Evolutionary conservation across 2,113 vertebrate species (phyloP), one percentile per base, ranked within the genome.

Genomic region (Monopterus albus): DNA sequence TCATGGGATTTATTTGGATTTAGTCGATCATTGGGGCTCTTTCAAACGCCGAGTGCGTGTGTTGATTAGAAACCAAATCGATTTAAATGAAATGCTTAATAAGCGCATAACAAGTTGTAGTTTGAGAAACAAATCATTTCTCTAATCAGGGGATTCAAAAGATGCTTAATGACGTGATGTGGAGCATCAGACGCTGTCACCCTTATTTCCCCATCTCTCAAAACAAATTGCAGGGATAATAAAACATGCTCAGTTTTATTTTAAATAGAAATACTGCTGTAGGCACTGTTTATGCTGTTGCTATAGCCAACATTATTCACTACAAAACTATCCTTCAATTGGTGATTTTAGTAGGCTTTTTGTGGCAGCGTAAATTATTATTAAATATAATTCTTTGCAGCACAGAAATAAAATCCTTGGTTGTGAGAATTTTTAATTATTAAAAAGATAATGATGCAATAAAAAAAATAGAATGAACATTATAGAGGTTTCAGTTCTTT

Each of bases 41-140:
- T 72, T 80, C 61, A 75, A 70, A 73, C 31, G 29, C 56, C 18
- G 33, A 74, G 72, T 78, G 85, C 66, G 51, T 62, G 7, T 81
- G 86, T 79, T 81, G 86, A 89, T 88, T 85, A 87, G 66, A 81
- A 78, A 72, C 77, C 76, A 76, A 83, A 83, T 79, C 66, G 53
- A 64, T 58, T 12, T 58, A 70, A 88, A 86, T 74, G 71, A 86
- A 83, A 84, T 89, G 89, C 80, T 82, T 87, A 92, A 91, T 89
- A 87, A 83, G 89, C 91, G 83, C 80, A 79, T 87, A 91, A 90
- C 76, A 90, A 91, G 90, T 85, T 75, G 78, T 82, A 60, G 53
- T 72, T 82, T 36, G 1, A 51, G 72, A 67, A 80, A 88, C 80
- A 89, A 87, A 88, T 91, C 83, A 88, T 76, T 5, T 26, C 23